Evolutionary conservation across 2,797 vertebrate genomes (phyloP).

Genomic region (Argyrosomus regius): DNA sequence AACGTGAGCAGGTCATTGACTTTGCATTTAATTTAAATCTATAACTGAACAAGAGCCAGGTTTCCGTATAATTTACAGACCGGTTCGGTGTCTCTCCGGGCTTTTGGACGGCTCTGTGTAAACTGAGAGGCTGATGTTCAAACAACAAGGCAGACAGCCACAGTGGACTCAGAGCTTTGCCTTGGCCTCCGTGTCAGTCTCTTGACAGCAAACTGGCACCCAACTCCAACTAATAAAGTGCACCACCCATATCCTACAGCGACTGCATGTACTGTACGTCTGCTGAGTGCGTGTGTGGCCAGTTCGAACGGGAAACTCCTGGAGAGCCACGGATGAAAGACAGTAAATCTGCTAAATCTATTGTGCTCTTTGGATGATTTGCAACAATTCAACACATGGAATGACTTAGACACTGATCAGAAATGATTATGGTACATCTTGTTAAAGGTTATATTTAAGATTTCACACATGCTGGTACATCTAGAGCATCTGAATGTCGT

Average conservation of each 20-base stretch:
- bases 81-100: constrained; percentile 53
- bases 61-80: constrained; percentile 63
- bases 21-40: constrained; percentile 73
- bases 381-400: constrained; percentile 33
- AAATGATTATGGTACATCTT: constrained; percentile 37
- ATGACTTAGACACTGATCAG: constrained; percentile 46
- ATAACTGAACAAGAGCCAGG: constrained; percentile 69
- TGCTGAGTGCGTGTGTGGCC: constrained; percentile 76
- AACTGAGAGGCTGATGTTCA: constrained; percentile 75
- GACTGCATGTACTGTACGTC: constrained; percentile 31
- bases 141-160: constrained; percentile 70
- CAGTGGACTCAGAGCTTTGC: constrained; percentile 70
- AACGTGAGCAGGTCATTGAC: constrained; percentile 61
- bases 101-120: constrained; percentile 70
- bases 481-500: too few species aligned
- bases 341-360: constrained; percentile 63
- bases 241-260: constrained; percentile 65
- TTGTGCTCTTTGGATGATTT: constrained; percentile 28
- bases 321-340: constrained; percentile 59
- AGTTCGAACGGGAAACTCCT: constrained; percentile 50
- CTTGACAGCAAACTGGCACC: constrained; percentile 78
- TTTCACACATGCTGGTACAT: too few species aligned
- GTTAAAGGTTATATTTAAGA: constrained; percentile 8
- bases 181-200: constrained; percentile 67
- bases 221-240: constrained; percentile 70